Evolutionary conservation across 2,888 invertebrate species (phyloP), one percentile per base, ranked within the genome.

Genomic region (Aphodius sticticus): DNA sequence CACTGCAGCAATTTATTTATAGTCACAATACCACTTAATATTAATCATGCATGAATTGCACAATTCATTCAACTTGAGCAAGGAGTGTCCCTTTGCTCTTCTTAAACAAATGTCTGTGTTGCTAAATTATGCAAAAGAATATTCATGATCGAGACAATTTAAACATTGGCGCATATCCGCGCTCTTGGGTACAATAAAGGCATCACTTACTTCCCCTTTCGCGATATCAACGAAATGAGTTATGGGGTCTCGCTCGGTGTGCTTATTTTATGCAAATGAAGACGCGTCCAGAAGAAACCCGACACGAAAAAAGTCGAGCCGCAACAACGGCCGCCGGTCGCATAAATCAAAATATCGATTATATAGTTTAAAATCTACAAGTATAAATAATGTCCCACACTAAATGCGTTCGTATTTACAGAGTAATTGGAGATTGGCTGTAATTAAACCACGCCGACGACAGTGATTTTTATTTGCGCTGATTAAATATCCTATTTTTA

Each of bases 351-450:
- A 80, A 77, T 76, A 75, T 80, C 74, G 78, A 76, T 80, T 80
- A 77, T 70, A 77, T 77, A 77, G 77, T 77, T 71, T 77, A 79
- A 77, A 79, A 79, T 77, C 79, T 79, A 74, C 79, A 78, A 79
- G 71, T 79, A 81, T 82, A 82, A 84, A 82, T 82, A 79, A 81
- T 79, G 81, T 78, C 82, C 83, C 81, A 84, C 83, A 81, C 81
- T 74, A 78, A 79, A 70, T 78, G 79, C 81, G 36, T 74, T n/a
- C 74, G 37, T 74, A 80, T 81, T 83, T 70, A 76, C 81, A 80
- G 77, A 80, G 82, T 84, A 84, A 84, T 84, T 84, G 82, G 81
- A 81, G 82, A 80, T 35, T 35, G 36, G 74, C 37, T 74, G 15
- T 74, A 74, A 74, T 74, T 74, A 74, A 74, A 74, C 9, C 15